Conservation (phyloP, 2,888 invertebrate species). For the Megastigmus dorsalis region DNA sequence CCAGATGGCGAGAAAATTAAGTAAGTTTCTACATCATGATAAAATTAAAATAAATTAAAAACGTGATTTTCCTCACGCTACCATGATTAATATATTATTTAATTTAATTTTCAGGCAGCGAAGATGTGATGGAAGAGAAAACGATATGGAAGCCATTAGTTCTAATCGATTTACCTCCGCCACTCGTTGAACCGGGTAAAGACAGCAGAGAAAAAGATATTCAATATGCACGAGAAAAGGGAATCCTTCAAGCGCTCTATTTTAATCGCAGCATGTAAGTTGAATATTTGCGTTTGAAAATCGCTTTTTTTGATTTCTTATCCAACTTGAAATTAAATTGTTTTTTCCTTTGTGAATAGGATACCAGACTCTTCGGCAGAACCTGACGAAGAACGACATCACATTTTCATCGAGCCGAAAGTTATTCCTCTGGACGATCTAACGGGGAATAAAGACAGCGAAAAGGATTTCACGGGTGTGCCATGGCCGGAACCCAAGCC, state of each 20-base stretch:
- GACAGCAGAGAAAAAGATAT: constrained; percentile 91
- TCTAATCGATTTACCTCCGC: constrained; percentile 81
- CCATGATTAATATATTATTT: background rate
- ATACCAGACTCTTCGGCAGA: constrained; percentile 92
- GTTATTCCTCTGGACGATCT: constrained; percentile 92
- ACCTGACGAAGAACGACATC: constrained; percentile 88
- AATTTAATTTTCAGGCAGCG: constrained; percentile 69
- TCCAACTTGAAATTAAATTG: background rate
- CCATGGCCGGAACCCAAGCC: constrained; percentile 92
- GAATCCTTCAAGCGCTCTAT: constrained; percentile 87
- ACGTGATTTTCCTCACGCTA: background rate
- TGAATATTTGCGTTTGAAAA: background rate
- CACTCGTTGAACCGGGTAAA: constrained; percentile 82
- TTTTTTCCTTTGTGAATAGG: constrained; percentile 68
- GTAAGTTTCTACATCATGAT: constrained; percentile 70
- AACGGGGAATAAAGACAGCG: constrained; percentile 86
- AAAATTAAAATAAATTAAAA: background rate
- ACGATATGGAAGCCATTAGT: constrained; percentile 85
- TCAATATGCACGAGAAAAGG: constrained; percentile 90
- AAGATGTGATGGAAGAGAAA: constrained; percentile 89
- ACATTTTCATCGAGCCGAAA: constrained; percentile 84
- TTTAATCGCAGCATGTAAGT: constrained; percentile 83
- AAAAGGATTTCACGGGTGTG: constrained; percentile 85
- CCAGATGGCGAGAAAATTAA: constrained; percentile 84
- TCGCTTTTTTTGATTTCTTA: too few species aligned